Evolutionary conservation across 2,888 invertebrate genomes (phyloP), one percentile per base, ranked within the genome.

Genomic region (Myopa tessellatipennis): DNA sequence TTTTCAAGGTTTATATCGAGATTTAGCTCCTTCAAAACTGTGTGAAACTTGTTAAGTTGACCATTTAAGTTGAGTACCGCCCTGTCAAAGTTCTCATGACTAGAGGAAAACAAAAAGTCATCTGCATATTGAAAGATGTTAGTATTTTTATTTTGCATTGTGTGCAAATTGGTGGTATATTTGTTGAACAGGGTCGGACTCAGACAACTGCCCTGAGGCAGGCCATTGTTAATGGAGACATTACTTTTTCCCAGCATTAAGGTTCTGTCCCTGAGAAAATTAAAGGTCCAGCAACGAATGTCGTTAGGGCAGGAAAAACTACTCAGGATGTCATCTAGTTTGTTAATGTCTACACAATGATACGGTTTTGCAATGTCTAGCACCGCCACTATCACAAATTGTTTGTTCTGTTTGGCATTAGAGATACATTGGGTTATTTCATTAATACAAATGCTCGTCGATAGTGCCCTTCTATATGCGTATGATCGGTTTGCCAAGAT

Each of bases 91-190:
- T 38, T 12, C 3, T 40, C 52, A 12, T 71, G 40, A 26, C 5
- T n/a, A 7, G 65, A 50, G 4, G 74, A 16, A 14, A 79, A 50
- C 12, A 79, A 40, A 52, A 79, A 77, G 38, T 77, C 79, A 34
- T 79, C 79, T 1, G 77, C 79, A 68, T 75, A 79, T 34, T 75
- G 79, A 75, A 73, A 77, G 6, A 79, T 4, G 1, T 63, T 45
- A 4, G 67, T 77, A 3, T 38, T 68, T 3, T 69, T 16, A 58
- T 79, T 50, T 14, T 55, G 40, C 18, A 77, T 34, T 5, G 6
- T 14, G 40, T 77, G 77, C 1, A 77, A 38, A 10, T 52, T 26
- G 4, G 26, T 55, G 1, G 77, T 79, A 16, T 77, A 79, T 6
- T 77, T 7, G 16, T 79, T 77, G n/a, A 74, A 77, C 0, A 77